A percentile compares a stretch with the other conserved stretches of the same genome.
Conservation (phyloP, 2,888 invertebrate species). For the Teinopalpus imperialis region DNA sequence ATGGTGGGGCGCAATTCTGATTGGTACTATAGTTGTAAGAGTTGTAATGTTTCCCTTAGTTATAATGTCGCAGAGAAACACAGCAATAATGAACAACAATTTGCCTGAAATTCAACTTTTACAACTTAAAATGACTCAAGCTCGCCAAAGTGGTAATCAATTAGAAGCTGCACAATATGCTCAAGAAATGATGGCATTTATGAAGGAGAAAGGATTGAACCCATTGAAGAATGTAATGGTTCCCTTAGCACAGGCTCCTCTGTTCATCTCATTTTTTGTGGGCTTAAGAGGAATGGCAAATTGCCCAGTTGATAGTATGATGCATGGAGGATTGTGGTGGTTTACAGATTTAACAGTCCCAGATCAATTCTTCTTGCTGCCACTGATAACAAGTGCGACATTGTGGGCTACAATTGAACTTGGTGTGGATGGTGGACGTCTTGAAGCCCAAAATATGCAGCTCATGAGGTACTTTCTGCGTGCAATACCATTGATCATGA, state of each 20-base stretch:
- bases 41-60: slow-evolving; percentile 92
- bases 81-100: slow-evolving; percentile 90
- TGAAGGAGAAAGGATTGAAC: slow-evolving; percentile 91
- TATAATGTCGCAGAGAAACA: slow-evolving; percentile 89
- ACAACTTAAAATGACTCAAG: slow-evolving; percentile 93
- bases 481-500: slow-evolving; percentile 88
- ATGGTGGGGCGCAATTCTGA: slow-evolving; percentile 95
- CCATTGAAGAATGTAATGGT: slow-evolving; percentile 90
- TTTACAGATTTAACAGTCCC: slow-evolving; percentile 94
- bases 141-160: slow-evolving; percentile 91
- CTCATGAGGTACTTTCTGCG: slow-evolving; percentile 88
- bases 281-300: slow-evolving; percentile 94
- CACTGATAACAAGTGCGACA: slow-evolving; percentile 91
- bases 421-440: slow-evolving; percentile 88
- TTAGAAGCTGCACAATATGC: slow-evolving; percentile 88
- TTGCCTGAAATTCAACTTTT: slow-evolving; percentile 92
- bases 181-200: slow-evolving; percentile 90
- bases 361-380: slow-evolving; percentile 94
- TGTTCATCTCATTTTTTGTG: slow-evolving; percentile 96
- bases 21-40: slow-evolving; percentile 91
- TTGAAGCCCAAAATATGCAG: slow-evolving; percentile 86
- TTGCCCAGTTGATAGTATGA: slow-evolving; percentile 94
- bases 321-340: slow-evolving; percentile 94
- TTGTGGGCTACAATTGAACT: slow-evolving; percentile 91
- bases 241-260: slow-evolving; percentile 91